Conservation (phyloP, 1,140 invertebrate genomes). For the Drosophila leontia region DNA sequence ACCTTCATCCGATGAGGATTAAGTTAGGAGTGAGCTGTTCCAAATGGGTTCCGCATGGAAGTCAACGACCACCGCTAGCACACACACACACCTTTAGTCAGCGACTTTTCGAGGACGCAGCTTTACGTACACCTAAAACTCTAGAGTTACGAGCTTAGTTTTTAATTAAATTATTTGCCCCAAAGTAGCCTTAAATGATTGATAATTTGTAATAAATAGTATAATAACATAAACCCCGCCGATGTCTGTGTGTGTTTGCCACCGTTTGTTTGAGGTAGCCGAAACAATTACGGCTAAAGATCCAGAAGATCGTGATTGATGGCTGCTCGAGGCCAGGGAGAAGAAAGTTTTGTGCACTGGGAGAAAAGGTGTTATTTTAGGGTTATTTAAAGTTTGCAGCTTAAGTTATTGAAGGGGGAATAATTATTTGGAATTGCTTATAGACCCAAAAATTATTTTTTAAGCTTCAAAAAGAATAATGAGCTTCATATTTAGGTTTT, state of each 20-base stretch:
- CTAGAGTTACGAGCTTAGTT: constrained; percentile 52
- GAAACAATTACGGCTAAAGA: constrained; percentile 56
- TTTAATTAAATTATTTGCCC: constrained; percentile 69
- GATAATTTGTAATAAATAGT: constrained; percentile 55
- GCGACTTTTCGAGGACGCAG: constrained; percentile 70
- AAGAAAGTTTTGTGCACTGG: constrained; percentile 55
- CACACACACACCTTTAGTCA: constrained; percentile 63
- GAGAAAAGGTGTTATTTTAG: neutral
- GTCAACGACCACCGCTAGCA: constrained; percentile 65
- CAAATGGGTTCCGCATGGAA: constrained; percentile 16
- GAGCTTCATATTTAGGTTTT: no score
- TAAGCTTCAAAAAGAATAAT: no score
- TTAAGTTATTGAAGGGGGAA: no score
- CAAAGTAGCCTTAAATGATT: constrained; percentile 57
- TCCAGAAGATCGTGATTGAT: constrained; percentile 51
- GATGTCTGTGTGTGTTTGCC: neutral
- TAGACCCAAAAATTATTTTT: no score
- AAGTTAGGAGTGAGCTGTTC: constrained; percentile 7
- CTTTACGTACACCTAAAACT: constrained; percentile 66
- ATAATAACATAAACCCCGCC: neutral
- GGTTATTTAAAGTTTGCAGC: no score
- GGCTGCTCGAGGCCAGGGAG: constrained; percentile 7
- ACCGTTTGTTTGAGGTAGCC: constrained; percentile 40
- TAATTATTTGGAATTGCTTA: neutral
- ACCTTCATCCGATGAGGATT: constrained; percentile 57